Evolutionary conservation across 2,113 vertebrate genomes (phyloP).

Genomic region (Atherinomorus stipes): DNA sequence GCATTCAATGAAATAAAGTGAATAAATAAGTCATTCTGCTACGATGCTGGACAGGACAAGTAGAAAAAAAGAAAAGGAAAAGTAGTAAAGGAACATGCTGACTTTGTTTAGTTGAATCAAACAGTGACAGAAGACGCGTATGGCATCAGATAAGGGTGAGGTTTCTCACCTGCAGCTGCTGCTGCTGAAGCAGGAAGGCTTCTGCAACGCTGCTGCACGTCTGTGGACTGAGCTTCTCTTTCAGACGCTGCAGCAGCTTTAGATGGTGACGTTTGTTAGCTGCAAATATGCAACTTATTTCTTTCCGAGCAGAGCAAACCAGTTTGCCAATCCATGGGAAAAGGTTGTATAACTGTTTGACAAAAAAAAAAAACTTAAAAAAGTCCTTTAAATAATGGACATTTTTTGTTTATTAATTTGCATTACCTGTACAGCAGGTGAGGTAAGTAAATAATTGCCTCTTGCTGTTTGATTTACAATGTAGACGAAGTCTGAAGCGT

Average conservation of each 20-base stretch:
- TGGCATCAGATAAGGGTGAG: too few species aligned
- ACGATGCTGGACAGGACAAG: too few species aligned
- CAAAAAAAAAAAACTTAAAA: neutral
- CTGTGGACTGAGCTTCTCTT: slow-evolving; percentile 55
- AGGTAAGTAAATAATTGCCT: neutral
- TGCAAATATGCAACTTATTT: fast-evolving
- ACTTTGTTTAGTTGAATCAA: too few species aligned
- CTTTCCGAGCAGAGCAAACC: neutral
- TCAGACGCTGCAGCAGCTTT: slow-evolving; percentile 19
- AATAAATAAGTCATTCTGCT: too few species aligned
- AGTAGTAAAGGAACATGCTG: too few species aligned
- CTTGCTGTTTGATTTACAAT: slow-evolving; percentile 14
- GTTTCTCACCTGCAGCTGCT: slow-evolving; percentile 47
- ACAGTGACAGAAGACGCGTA: too few species aligned
- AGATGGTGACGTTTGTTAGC: neutral
- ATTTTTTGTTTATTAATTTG: too few species aligned
- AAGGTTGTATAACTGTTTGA: slow-evolving; percentile 51
- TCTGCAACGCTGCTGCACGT: slow-evolving; percentile 62
- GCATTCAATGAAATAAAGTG: too few species aligned
- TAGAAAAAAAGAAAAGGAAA: too few species aligned
- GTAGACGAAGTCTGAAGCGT: slow-evolving; percentile 39
- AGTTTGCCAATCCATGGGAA: slow-evolving; percentile 41
- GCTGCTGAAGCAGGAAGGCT: slow-evolving; percentile 30
- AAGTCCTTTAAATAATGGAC: too few species aligned
- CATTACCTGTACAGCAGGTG: slow-evolving; percentile 29